Evolutionary conservation across 2,888 invertebrate genomes (phyloP), one percentile per base, ranked within the genome.

Genomic region (Volucella bombylans): DNA sequence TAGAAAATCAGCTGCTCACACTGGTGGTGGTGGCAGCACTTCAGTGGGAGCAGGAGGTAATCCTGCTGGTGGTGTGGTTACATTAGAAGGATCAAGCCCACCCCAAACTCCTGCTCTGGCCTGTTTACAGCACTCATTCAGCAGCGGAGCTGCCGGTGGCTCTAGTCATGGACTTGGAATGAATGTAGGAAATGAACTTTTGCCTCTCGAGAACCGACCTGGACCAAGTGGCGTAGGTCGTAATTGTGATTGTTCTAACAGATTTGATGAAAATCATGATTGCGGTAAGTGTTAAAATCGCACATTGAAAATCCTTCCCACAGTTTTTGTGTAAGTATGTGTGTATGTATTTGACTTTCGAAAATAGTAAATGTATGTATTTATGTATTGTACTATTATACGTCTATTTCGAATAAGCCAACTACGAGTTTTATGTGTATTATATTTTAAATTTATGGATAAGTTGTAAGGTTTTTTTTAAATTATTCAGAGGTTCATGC

Each of bases 1-100:
- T 50, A 79, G 89, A 47, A 88, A 90, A 4, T 90, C 90, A 2
- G 90, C 88, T 0, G 86, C 80, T 0, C 77, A 68, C n/a, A 87
- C 87, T 8, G 85, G 89, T 8, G 73, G 78, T 43, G 86, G 65
- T 9, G 77, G 72, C 4, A 83, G 74, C 39, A 57, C 80, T 14
- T 73, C 83, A 11, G 59, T 49, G 18, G 82, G 39, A 8, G 71
- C 65, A n/a, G 74, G 38, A 8, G 64, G 52, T 3, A 85, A 87
- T 31, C 88, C 87, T 0, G 18, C 85, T 4, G 88, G 43, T 43
- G 57, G 57, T 2, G 57, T 65, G 31, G 57, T 65, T 9, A 49
- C 62, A 31, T 9, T 49, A 4, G 78, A 78, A 10, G 47, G 38
- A 4, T 23, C 77, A 1, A 71, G 77, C 11, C 71, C 72, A 1